Base-by-base conservation (phyloP, 2,888 invertebrate species). In the Punctoribates punctum region DNA sequence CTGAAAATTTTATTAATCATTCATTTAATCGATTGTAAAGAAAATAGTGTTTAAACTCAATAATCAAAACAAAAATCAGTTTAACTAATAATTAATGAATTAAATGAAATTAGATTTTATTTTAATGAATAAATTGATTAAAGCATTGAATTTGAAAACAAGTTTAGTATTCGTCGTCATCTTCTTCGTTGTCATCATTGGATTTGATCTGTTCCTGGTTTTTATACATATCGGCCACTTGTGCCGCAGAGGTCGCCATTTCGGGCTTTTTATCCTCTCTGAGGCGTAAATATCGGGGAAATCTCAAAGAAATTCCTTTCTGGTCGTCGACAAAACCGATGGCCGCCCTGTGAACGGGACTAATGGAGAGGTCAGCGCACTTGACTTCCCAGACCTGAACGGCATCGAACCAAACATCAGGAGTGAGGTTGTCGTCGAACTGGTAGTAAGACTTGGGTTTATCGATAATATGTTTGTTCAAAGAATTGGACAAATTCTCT, bases 291-390 rank as follows among this genome's bases (percentile, higher is more conserved):
- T 96, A 98, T 82, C 95, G 88, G 5, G 98, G 98, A 85, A 99
- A 99, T 60, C 98, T 87, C 60, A 99, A 86, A 1, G 97, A 98
- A 82, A 99, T 92, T 27, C 98, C 98, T 82, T 92, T 92, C 82
- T 92, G 92, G 0, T 90, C 88, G 85, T 96, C 94, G 62, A 93
- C 92, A 82, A 93, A 89, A 72, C 87, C 87, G 67, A 89, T 84
- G 0, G 91, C 98, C 73, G 98, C 98, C 83, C 88, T 88, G 84
- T 99, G 96, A 73, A 91, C 90, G 20, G 99, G 97, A 46, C 97
- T 98, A 72, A 99, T 88, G 8, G 97, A 97, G 77, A 99, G 88
- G 87, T 99, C 98, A 0, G 98, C 98, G 84, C 96, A 95, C 83
- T 96, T 95, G 75, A 97, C 89, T 87, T 97, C 97, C 95, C 96